Evolutionary conservation across 2,113 vertebrate genomes (phyloP).

Genomic region (Panthera leo): DNA sequence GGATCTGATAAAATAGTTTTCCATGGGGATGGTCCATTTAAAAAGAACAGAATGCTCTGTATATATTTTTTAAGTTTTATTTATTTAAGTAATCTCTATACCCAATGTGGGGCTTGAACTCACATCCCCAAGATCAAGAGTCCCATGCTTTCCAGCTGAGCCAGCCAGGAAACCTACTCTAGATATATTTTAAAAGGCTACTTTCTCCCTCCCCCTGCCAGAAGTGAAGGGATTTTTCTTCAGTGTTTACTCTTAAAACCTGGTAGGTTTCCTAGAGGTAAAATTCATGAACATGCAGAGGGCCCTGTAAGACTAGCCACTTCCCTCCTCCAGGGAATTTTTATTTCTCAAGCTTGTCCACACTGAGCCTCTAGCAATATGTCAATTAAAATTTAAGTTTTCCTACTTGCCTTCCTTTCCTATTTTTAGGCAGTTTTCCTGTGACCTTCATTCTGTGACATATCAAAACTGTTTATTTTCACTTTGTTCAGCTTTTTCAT

Average conservation of each 20-base stretch:
- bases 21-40: background rate
- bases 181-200: background rate
- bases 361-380: background rate
- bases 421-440: background rate
- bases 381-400: background rate
- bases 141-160: too few species aligned
- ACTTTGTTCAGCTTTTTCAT: background rate
- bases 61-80: background rate
- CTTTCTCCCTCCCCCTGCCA: background rate
- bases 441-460: background rate
- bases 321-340: background rate
- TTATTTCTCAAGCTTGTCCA: background rate
- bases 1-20: background rate
- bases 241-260: background rate
- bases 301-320: background rate
- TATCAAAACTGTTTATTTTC: background rate
- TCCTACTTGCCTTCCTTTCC: background rate
- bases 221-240: background rate
- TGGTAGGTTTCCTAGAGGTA: too few species aligned
- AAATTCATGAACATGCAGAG: background rate
- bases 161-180: background rate
- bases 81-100: too few species aligned
- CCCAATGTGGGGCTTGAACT: too few species aligned
- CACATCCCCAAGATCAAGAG: too few species aligned
- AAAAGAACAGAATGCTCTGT: background rate